These are phyloP conservation scores for Caenorhabditis wallacei DNA, from an alignment of 2,888 invertebrate species.

Conservation along the genomic window DNA sequence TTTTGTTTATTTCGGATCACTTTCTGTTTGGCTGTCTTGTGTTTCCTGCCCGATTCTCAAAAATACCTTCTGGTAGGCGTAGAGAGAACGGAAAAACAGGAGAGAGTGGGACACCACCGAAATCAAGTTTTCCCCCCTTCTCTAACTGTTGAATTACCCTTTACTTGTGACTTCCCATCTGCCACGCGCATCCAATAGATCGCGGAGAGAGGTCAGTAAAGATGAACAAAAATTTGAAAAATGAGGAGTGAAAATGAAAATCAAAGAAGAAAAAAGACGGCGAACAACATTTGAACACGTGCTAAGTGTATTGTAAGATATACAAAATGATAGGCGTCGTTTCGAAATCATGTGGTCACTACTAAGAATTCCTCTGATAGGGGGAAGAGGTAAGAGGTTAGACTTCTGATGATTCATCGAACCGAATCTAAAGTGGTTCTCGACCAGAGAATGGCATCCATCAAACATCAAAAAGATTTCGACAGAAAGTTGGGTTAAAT, in stretches of 20 bases:
- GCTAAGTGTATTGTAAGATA: slow-evolving; percentile 29
- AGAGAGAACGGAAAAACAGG: slow-evolving; percentile 33
- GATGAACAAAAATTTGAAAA: slow-evolving; percentile 23
- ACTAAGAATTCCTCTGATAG: slow-evolving; percentile 5
- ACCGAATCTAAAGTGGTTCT: too few relatives aligned
- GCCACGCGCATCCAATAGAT: slow-evolving; percentile 41
- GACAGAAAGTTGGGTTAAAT: slow-evolving; percentile 28
- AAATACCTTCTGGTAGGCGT: slow-evolving; percentile 20
- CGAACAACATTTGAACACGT: slow-evolving; percentile 43
- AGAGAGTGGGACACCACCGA: slow-evolving; percentile 16
- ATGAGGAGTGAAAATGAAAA: slow-evolving; percentile 43
- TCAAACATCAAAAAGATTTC: slow-evolving; percentile 32
- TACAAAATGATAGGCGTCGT: slow-evolving; percentile 35
- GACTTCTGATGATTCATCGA: slow-evolving; percentile 28
- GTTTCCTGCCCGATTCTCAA: slow-evolving; percentile 32
- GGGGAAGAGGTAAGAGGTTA: slow-evolving; percentile 14
- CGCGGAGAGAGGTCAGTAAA: slow-evolving; percentile 19
- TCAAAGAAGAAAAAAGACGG: slow-evolving; percentile 4
- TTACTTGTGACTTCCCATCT: slow-evolving; percentile 56
- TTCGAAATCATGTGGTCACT: slow-evolving; percentile 32
- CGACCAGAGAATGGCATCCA: too few relatives aligned
- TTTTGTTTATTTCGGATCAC: slow-evolving; percentile 62
- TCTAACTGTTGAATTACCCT: slow-evolving; percentile 60
- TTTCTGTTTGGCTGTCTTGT: slow-evolving; percentile 32
- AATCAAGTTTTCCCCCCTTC: slow-evolving; percentile 50